These are phyloP conservation scores for Diabrotica balteata DNA, from an alignment of 2,888 invertebrate genomes.

Conservation along the genomic window DNA sequence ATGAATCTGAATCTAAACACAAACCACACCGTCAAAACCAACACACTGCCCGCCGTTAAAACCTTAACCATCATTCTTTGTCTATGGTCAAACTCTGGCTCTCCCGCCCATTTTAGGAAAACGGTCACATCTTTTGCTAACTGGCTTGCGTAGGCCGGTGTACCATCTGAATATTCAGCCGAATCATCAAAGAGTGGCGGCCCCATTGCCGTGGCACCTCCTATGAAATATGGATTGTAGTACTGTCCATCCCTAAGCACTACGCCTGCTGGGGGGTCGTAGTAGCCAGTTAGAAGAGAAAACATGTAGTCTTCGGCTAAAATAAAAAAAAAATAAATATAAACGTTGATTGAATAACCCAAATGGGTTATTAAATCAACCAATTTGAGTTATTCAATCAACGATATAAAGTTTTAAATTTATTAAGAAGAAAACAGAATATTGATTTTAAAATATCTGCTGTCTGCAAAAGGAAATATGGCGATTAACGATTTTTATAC, in stretches of 20 bases:
- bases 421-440: too few relatives aligned
- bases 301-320: conserved; percentile 93
- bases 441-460: too few relatives aligned
- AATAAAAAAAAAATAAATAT: conserved; percentile 15
- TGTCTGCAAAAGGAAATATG: too few relatives aligned
- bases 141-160: conserved; percentile 92
- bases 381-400: too few relatives aligned
- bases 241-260: conserved; percentile 87
- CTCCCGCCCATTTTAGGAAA: conserved; percentile 93
- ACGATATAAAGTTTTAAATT: too few relatives aligned
- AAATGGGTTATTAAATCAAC: too few relatives aligned
- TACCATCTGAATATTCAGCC: conserved; percentile 88
- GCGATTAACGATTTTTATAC: too few relatives aligned
- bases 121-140: conserved; percentile 94
- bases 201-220: conserved; percentile 96
- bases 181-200: conserved; percentile 90
- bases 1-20: conserved; percentile 7
- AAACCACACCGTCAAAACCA: background rate
- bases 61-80: conserved; percentile 81
- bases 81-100: conserved; percentile 90
- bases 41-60: background rate
- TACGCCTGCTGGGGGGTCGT: conserved; percentile 92
- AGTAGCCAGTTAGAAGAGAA: conserved; percentile 92
- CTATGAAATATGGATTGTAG: conserved; percentile 98
- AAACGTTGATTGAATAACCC: too few relatives aligned